A percentile compares a stretch with the other conserved stretches of the same genome.
These are phyloP conservation scores for Aphelinus atriplicis DNA, from an alignment of 1,140 invertebrate genomes.

Conservation along the genomic window DNA sequence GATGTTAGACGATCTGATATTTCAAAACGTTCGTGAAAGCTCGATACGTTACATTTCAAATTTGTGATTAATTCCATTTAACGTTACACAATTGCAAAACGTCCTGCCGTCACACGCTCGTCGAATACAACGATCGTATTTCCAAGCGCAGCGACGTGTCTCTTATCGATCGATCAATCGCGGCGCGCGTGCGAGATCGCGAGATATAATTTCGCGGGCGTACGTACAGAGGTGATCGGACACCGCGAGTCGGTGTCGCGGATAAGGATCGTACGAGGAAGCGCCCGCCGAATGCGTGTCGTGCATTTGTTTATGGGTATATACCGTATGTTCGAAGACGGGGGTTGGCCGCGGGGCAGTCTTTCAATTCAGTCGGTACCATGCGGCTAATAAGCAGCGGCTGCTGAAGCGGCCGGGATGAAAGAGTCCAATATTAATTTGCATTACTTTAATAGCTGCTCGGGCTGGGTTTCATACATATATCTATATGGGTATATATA, in stretches of 20 bases:
- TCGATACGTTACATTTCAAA: no score
- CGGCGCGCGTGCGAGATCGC: no score
- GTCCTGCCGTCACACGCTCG: no score
- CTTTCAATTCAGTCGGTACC: conserved; percentile 15
- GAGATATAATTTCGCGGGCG: no score
- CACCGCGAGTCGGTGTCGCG: neutral
- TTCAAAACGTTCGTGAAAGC: no score
- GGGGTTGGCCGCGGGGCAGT: neutral
- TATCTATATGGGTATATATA: conserved; percentile 4
- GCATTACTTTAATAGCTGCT: conserved; percentile 59
- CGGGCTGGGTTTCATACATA: conserved; percentile 12
- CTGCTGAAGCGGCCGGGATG: conserved; percentile 37
- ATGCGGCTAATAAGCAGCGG: conserved; percentile 15
- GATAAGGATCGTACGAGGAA: conserved; percentile 26
- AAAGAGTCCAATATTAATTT: conserved; percentile 59
- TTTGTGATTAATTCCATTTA: no score
- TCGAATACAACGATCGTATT: no score
- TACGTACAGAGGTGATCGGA: no score
- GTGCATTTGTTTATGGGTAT: neutral
- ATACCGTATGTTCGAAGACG: neutral
- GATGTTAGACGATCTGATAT: no score
- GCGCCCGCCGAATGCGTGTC: neutral
- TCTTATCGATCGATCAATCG: neutral
- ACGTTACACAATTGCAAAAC: no score
- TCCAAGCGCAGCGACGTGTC: neutral